Conservation (phyloP, 2,888 invertebrate species). For the Leistus spinibarbis region DNA sequence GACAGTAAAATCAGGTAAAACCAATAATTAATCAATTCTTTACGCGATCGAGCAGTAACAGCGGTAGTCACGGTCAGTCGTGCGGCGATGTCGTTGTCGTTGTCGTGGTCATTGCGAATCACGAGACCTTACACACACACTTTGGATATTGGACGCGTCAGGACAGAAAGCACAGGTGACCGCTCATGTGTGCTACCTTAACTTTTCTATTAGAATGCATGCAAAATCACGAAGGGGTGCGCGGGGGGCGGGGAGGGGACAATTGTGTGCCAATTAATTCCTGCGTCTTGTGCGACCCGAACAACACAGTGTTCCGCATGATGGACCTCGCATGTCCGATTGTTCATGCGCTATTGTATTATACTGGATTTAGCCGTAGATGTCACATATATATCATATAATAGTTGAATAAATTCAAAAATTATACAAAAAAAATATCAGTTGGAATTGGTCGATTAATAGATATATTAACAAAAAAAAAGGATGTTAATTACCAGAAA, state of each 20-base stretch:
- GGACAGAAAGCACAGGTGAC: background rate
- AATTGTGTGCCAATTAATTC: conserved; percentile 6
- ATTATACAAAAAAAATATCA: no score
- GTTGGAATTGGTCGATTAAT: no score
- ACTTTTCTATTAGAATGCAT: background rate
- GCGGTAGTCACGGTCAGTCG: conserved; percentile 7
- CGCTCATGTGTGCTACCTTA: conserved; percentile 8
- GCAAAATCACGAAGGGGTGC: background rate
- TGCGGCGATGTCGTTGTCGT: background rate
- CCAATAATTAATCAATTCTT: conserved; percentile 9
- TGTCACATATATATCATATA: no score
- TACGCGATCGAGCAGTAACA: background rate
- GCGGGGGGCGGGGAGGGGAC: background rate
- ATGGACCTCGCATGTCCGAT: conserved; percentile 48
- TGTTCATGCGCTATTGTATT: no score
- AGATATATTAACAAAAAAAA: no score
- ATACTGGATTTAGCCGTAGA: no score
- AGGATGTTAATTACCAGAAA: no score
- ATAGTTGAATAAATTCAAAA: no score
- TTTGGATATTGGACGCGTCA: background rate
- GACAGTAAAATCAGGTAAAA: background rate
- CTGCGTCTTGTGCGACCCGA: conserved; percentile 30
- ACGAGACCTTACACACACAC: background rate
- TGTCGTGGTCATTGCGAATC: background rate
- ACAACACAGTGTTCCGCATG: conserved; percentile 46